Conservation (phyloP, 2,113 vertebrate species). For the Sprattus sprattus region DNA sequence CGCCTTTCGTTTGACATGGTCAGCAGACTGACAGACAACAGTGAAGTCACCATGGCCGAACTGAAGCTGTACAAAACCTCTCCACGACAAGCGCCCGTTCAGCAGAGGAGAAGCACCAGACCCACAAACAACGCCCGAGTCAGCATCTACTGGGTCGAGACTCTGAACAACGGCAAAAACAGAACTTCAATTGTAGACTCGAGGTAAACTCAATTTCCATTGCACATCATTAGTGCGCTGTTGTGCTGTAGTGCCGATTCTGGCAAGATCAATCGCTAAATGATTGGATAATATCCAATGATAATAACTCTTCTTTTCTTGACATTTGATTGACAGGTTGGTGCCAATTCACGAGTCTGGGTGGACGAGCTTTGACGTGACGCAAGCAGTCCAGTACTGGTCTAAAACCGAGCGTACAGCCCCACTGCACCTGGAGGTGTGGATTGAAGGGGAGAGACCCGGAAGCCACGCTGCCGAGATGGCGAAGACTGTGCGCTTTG, state of each 20-base stretch:
- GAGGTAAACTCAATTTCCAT: conserved; percentile 60
- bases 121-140: conserved; percentile 68
- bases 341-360: conserved; percentile 76
- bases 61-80: conserved; percentile 79
- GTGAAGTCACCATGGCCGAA: conserved; percentile 78
- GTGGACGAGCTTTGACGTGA: conserved; percentile 85
- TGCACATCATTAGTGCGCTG: neutral
- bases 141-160: conserved; percentile 78
- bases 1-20: conserved; percentile 78
- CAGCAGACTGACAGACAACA: conserved; percentile 73
- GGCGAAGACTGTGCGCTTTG: conserved; percentile 74
- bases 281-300: neutral
- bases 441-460: conserved; percentile 74
- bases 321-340: conserved; percentile 64
- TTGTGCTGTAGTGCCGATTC: neutral
- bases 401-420: conserved; percentile 54
- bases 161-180: conserved; percentile 72
- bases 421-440: conserved; percentile 77
- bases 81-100: conserved; percentile 50
- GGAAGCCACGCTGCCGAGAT: conserved; percentile 70
- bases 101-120: conserved; percentile 52
- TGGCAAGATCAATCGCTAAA: neutral
- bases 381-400: conserved; percentile 81
- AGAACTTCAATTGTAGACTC: conserved; percentile 80
- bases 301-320: neutral